Base-by-base conservation (phyloP, 2,888 invertebrate genomes). In the Mythimna impura region DNA sequence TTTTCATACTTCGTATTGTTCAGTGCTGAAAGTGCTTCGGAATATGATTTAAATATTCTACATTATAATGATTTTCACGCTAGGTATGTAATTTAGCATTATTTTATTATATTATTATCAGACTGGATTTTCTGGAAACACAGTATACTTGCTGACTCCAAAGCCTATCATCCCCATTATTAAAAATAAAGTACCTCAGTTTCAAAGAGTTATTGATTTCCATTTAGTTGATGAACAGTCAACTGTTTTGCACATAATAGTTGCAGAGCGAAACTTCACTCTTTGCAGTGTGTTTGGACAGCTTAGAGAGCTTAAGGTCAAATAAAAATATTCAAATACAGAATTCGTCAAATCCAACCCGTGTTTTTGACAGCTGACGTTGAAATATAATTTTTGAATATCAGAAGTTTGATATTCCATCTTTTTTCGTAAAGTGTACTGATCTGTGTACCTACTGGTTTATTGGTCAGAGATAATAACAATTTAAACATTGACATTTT, bases 1-100 rank as follows among this genome's bases (percentile, higher is more conserved):
- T 40, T 62, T 64, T 84, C 70, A 72, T 72, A 85, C 12, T 62
- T 90, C 1, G 69, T 72, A 61, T 68, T 84, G 14, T 83, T 86
- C 1, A 54, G 78, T 84, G 89, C 86, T 52, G 82, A 91, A 79
- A 84, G 81, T 71, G 82, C 43, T 17, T 52, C 40, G 1, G 68
- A 85, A 65, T 94, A 90, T 83, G 87, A 89, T 0, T 82, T 96
- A 52, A 95, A 95, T 80, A 93, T 96, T 76, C 71, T 96, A 40
- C 95, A 96, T 85, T 94, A 94, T 67, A 95, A 95, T 89, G 95
- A 95, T 81, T 95, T 95, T 80, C 95, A 95, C 85, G 95, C 95
- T 8, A 92, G 95, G 95, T 94, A 86, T 86, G 85, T 79, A 10
- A 40, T 0, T 20, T 8, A 14, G 2, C 1, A 30, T 22, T 20